Percentiles rank a stretch among this genome's conserved stretches.
These are phyloP conservation scores for Syngnathoides biaculeatus DNA, from an alignment of 2,113 vertebrate genomes.

Conservation along the genomic window DNA sequence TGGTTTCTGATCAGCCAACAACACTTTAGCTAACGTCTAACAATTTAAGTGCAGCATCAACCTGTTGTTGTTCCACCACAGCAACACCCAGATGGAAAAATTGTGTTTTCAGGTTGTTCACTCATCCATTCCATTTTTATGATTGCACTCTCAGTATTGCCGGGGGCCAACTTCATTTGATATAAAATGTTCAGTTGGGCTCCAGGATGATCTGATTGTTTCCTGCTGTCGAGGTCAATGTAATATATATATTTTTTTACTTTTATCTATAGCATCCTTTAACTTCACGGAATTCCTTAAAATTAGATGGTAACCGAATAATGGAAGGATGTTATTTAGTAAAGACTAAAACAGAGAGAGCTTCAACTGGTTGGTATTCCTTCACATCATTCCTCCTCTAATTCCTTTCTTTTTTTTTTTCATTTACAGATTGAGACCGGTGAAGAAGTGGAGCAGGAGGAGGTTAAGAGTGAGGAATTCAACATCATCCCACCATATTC, in stretches of 20 bases:
- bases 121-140: neutral
- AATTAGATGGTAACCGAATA: neutral
- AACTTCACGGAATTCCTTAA: neutral
- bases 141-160: slow-evolving; percentile 6
- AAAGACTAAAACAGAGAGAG: no score
- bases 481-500: slow-evolving; percentile 66
- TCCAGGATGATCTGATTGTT: neutral
- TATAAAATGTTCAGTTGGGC: neutral
- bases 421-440: slow-evolving; percentile 61
- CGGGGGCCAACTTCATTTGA: slow-evolving; percentile 5
- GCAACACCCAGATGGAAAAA: slow-evolving; percentile 6
- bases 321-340: neutral
- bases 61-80: slow-evolving; percentile 3
- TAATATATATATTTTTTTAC: neutral
- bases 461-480: slow-evolving; percentile 54
- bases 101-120: slow-evolving; percentile 5
- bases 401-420: neutral
- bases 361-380: no score
- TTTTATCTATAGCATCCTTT: neutral
- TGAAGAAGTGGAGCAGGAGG: slow-evolving; percentile 52
- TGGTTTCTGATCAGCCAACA: neutral
- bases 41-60: neutral
- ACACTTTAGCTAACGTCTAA: neutral
- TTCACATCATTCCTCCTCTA: neutral
- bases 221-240: slow-evolving; percentile 3